phyloP scores from a whole-genome alignment of 2,113 vertebrate genomes.

The Cavia aperea region DNA sequence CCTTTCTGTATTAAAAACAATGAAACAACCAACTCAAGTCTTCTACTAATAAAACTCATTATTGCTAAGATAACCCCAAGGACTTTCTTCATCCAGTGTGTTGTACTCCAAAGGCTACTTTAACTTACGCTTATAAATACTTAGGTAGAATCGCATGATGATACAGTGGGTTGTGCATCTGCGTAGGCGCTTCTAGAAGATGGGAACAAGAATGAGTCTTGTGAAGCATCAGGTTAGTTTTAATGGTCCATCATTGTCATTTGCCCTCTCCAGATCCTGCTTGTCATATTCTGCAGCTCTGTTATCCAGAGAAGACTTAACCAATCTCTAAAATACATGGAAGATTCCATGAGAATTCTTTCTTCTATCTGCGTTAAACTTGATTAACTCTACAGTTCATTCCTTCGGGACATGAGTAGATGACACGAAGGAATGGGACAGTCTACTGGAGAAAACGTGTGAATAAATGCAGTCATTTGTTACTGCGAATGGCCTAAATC shows the following conservation, averaged over 20 bases:
- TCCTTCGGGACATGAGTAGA: background rate
- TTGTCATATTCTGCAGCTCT: background rate
- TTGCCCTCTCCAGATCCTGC: background rate
- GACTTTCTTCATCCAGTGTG: background rate
- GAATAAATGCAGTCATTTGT: background rate
- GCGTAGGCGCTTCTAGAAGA: background rate
- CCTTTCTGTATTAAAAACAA: background rate
- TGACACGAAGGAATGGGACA: background rate
- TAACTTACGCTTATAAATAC: background rate
- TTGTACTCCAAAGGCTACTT: background rate
- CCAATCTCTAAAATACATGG: background rate
- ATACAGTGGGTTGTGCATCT: background rate
- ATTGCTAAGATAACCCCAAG: background rate
- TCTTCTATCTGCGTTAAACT: background rate
- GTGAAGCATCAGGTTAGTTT: background rate
- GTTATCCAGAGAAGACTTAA: background rate
- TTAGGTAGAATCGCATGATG: background rate
- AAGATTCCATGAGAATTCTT: background rate
- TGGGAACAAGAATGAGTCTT: background rate
- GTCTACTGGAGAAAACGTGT: background rate
- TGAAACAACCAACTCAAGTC: background rate
- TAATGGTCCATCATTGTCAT: background rate
- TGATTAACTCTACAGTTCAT: background rate
- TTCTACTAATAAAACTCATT: background rate
- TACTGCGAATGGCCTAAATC: background rate